phyloP scores from a whole-genome alignment of 2,888 invertebrate genomes.

The Acronicta leporina region DNA sequence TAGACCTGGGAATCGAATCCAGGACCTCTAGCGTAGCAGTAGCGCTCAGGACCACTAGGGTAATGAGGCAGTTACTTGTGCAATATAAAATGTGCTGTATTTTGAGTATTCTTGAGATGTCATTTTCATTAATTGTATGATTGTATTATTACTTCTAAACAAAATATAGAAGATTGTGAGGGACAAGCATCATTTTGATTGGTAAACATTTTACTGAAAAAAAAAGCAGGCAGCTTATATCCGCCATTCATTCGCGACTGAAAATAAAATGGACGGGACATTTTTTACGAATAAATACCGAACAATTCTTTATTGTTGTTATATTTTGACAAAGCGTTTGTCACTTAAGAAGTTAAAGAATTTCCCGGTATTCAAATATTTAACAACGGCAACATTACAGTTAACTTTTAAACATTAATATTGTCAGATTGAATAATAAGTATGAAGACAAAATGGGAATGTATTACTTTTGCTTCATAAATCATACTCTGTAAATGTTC shows the following conservation, averaged over 20 bases:
- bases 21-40: no score
- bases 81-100: no score
- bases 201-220: slow-evolving; percentile 19
- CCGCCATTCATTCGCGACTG: slow-evolving; percentile 21
- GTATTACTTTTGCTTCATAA: background rate
- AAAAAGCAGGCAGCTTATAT: slow-evolving; percentile 16
- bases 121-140: no score
- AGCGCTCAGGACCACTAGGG: no score
- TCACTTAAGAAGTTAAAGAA: slow-evolving; percentile 23
- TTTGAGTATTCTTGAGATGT: no score
- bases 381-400: background rate
- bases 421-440: background rate
- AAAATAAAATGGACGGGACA: slow-evolving; percentile 21
- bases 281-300: slow-evolving; percentile 18
- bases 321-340: slow-evolving; percentile 29
- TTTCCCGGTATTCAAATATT: slow-evolving; percentile 29
- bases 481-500: no score
- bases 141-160: background rate
- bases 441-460: background rate
- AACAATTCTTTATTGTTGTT: slow-evolving; percentile 38
- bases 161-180: background rate
- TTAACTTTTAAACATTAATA: no score
- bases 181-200: slow-evolving; percentile 4
- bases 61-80: no score
- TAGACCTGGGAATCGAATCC: no score